A percentile compares a stretch with the other conserved stretches of the same genome.
phyloP scores from a whole-genome alignment of 2,113 vertebrate species.

The Tiliqua scincoides region DNA sequence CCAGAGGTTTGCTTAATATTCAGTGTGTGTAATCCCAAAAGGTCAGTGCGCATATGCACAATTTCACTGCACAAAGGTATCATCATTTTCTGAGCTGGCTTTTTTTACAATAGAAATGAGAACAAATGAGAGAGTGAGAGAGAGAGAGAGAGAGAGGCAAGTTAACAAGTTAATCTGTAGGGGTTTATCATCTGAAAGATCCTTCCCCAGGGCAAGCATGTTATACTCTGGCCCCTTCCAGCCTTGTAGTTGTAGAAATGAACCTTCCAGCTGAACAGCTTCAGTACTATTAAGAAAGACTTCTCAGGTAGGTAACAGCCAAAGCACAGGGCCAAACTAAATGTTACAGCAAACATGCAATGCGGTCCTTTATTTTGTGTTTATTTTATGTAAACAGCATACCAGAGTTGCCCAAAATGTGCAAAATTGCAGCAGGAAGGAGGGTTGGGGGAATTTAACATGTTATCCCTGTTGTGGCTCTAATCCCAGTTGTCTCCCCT shows the following conservation, averaged over 20 bases:
- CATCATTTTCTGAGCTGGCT: slow-evolving; percentile 7
- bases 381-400: no score
- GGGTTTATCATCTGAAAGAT: not conserved
- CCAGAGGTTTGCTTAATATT: slow-evolving; percentile 44
- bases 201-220: not conserved
- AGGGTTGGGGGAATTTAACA: no score
- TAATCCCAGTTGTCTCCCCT: not conserved
- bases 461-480: no score
- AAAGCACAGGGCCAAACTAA: no score
- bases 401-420: no score
- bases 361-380: no score
- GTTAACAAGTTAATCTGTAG: no score
- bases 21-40: slow-evolving; percentile 34
- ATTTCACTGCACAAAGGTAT: slow-evolving; percentile 33
- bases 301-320: no score
- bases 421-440: no score
- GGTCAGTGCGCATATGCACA: slow-evolving; percentile 36
- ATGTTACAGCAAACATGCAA: no score
- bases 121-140: not conserved
- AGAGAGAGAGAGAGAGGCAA: no score
- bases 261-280: not conserved
- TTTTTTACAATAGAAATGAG: slow-evolving; percentile 13
- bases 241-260: not conserved
- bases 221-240: not conserved
- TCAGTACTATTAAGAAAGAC: not conserved